A percentile compares a stretch with the other conserved stretches of the same genome.
Conservation (phyloP, 2,888 invertebrate species). For the Polymixis lichenea region DNA sequence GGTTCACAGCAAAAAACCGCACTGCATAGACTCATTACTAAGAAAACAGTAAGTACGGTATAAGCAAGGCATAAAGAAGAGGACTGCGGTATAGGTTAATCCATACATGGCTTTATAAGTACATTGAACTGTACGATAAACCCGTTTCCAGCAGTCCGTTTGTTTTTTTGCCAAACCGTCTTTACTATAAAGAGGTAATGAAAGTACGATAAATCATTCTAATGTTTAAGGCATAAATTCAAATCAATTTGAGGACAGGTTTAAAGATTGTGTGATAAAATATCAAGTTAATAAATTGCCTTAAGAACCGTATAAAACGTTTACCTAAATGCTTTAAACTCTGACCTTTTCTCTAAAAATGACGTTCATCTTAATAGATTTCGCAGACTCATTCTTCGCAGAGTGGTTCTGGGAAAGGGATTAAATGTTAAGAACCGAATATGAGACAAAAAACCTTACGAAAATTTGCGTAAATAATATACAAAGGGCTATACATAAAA, state of each 20-base stretch:
- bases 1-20: slow-evolving; percentile 49
- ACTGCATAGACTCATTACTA: slow-evolving; percentile 51
- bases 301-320: slow-evolving; percentile 11
- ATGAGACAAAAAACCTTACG: slow-evolving; percentile 3
- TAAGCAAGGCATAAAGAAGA: slow-evolving; percentile 24
- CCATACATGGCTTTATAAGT: slow-evolving; percentile 49
- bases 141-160: slow-evolving; percentile 45
- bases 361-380: slow-evolving; percentile 34
- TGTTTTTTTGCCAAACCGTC: slow-evolving; percentile 48
- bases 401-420: slow-evolving; percentile 21
- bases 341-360: slow-evolving; percentile 33
- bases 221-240: slow-evolving; percentile 11
- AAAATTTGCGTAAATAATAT: slow-evolving; percentile 24
- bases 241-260: slow-evolving; percentile 8
- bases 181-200: slow-evolving; percentile 17
- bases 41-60: slow-evolving; percentile 53
- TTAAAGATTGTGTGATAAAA: slow-evolving; percentile 19
- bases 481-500: slow-evolving; percentile 25
- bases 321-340: slow-evolving; percentile 39
- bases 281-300: slow-evolving; percentile 24
- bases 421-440: slow-evolving; percentile 3
- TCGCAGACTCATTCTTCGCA: slow-evolving; percentile 17
- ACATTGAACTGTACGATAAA: slow-evolving; percentile 61
- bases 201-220: slow-evolving; percentile 28
- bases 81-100: slow-evolving; percentile 44